phyloP scores from a whole-genome alignment of 2,888 invertebrate genomes.

The Agrypnus murinus region DNA sequence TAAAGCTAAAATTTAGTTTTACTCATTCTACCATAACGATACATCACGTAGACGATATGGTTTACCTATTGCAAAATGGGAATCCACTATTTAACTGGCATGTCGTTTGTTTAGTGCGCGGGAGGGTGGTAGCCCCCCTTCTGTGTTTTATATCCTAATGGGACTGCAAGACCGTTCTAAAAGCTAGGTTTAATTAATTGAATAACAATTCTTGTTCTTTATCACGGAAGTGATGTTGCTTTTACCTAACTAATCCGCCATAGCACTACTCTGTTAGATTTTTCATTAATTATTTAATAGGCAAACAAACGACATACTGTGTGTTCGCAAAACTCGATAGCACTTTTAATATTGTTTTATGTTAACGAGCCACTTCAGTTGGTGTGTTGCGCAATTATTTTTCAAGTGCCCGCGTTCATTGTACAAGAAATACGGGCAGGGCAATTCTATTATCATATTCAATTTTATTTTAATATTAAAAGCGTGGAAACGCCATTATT shows the following conservation, averaged over 20 bases:
- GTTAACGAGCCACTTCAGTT: background rate
- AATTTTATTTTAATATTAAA: constrained; percentile 7
- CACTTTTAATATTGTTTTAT: constrained; percentile 4
- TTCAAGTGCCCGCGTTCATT: background rate
- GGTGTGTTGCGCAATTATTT: constrained; percentile 15
- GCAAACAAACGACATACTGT: constrained; percentile 7
- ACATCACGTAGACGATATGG: constrained; percentile 1
- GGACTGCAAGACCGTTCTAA: constrained; percentile 14
- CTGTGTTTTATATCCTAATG: background rate
- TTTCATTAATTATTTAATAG: constrained; percentile 13
- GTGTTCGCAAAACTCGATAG: constrained; percentile 4
- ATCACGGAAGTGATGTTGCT: background rate
- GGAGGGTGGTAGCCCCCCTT: background rate
- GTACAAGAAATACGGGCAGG: background rate
- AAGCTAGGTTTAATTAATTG: constrained; percentile 6
- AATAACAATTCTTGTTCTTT: constrained; percentile 1
- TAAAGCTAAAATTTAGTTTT: constrained; percentile 4
- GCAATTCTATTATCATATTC: constrained; percentile 13
- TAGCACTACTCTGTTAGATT: background rate
- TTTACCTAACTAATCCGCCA: too few relatives aligned
- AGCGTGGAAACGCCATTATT: background rate
- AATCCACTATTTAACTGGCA: background rate
- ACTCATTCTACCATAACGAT: constrained; percentile 3
- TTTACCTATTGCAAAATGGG: constrained; percentile 18
- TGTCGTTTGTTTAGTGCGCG: constrained; percentile 20